Base-by-base conservation (phyloP, 2,888 invertebrate species). In the Ormyrus nitidulus region DNA sequence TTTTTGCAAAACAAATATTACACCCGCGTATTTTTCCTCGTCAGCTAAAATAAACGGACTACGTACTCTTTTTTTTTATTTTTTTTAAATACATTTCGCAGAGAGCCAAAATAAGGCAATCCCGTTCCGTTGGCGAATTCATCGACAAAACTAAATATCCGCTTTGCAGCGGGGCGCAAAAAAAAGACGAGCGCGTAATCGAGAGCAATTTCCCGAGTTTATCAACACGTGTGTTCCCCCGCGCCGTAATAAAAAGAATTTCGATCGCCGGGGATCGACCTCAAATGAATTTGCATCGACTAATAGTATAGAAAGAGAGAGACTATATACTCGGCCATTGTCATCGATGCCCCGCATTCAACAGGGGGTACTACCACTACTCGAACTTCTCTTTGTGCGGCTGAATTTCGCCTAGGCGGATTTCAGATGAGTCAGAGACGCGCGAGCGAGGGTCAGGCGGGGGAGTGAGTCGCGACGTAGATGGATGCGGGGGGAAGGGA, bases 371-470 rank as follows among this genome's bases (percentile, higher is more conserved):
- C 53, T 5, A 5, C 46, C 9, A n/a, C 34, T 34, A 34, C 34
- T n/a, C 75, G 44, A 7, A 51, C 71, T 59, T 54, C 3, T 13
- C 44, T 44, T 19, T 49, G 13, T 34, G 7, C 9, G 10, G 34
- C 54, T 19, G 54, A 73, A 61, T 79, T 73, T 79, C 62, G 72
- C 13, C 56, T 54, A 69, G 61, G 8, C 54, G 62, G 72, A 78
- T 78, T 78, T 56, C 49, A 68, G 73, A 78, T 73, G 73, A 78
- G 66, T 78, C 73, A 19, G 19, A 19, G 19, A 13, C 62, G 44
- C 53, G 44, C 44, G 11, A 54, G 9, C 19, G 53, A n/a, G n/a
- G 19, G 59, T 10, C 9, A 9, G 8, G 9, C 58, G 70, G 6
- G 44, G 44, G 44, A 53, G 13, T 9, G 66, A 34, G 5, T 44